These are phyloP conservation scores for Cichlasoma orientale DNA, from an alignment of 2,797 vertebrate genomes.

Conservation along the genomic window DNA sequence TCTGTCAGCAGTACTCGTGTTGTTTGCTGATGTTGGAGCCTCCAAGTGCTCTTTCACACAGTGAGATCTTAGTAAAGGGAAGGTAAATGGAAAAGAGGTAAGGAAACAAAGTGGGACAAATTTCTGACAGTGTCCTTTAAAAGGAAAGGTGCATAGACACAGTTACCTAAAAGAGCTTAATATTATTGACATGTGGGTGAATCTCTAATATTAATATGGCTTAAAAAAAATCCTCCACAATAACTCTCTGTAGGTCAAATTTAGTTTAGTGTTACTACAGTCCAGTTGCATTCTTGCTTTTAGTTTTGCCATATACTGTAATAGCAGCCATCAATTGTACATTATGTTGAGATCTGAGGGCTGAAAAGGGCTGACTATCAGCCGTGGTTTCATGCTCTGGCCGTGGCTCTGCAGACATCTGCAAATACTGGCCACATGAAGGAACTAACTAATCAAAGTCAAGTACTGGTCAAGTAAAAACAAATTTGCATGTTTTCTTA, in stretches of 20 bases:
- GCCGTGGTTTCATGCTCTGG: constrained; percentile 7
- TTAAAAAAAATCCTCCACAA: no score
- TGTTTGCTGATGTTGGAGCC: background rate
- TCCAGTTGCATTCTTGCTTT: background rate
- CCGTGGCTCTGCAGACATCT: constrained; percentile 14
- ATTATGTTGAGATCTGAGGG: background rate
- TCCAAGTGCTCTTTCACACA: background rate
- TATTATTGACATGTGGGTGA: no score
- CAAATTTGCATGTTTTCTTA: constrained; percentile 13
- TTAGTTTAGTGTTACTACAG: background rate
- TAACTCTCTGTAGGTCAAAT: background rate
- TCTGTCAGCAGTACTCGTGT: background rate
- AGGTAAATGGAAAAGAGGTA: background rate
- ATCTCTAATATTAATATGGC: no score
- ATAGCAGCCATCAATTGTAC: background rate
- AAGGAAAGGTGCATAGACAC: background rate
- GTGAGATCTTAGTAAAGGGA: background rate
- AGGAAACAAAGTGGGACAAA: background rate
- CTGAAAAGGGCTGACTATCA: background rate
- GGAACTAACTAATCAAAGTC: constrained; percentile 8
- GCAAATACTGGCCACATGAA: constrained; percentile 19
- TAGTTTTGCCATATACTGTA: background rate
- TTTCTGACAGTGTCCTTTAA: background rate
- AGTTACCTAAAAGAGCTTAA: background rate
- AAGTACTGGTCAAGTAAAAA: constrained; percentile 25